phyloP scores from a whole-genome alignment of 2,888 invertebrate genomes.

The Thyatira batis region DNA sequence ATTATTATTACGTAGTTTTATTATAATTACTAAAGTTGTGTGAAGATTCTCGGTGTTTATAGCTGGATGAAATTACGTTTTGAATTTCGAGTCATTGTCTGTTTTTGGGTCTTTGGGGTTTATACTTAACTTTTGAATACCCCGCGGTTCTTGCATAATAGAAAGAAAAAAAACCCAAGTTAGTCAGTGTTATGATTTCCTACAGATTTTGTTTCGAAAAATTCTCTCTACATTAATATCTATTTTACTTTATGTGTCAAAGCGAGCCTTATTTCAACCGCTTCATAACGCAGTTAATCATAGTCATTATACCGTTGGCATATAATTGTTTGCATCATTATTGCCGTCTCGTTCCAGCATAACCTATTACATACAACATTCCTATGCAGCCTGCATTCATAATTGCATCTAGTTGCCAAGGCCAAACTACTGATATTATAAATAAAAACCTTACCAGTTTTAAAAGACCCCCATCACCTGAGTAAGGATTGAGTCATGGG shows the following conservation, averaged over 20 bases:
- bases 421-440: not conserved
- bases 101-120: not conserved
- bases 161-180: no score
- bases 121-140: not conserved
- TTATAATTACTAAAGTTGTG: not conserved
- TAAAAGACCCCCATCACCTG: not conserved
- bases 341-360: constrained; percentile 6
- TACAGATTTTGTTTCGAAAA: no score
- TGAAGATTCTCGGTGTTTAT: not conserved
- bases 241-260: not conserved
- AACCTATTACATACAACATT: constrained; percentile 4
- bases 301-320: not conserved
- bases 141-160: no score
- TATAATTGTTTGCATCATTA: not conserved
- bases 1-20: constrained; percentile 22
- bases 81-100: no score
- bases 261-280: not conserved
- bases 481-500: not conserved
- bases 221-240: no score
- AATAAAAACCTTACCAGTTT: not conserved
- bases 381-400: constrained; percentile 2
- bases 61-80: no score
- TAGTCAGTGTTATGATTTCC: no score
- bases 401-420: constrained; percentile 7
- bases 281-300: not conserved